Percentiles rank a stretch among this genome's conserved stretches.
phyloP scores from a whole-genome alignment of 2,888 invertebrate species.

The Morpho achilles region DNA sequence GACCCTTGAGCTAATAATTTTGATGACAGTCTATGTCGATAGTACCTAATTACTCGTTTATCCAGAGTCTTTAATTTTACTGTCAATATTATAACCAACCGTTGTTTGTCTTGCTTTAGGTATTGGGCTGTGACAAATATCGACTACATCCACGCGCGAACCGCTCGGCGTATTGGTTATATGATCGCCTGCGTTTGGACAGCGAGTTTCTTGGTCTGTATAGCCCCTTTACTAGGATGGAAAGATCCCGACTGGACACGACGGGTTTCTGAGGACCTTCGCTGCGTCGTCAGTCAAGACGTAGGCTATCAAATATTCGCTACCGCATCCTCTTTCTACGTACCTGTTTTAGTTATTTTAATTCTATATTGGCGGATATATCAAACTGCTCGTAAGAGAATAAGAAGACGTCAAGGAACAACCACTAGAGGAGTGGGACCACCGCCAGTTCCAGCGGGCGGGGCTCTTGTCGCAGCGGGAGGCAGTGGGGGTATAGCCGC shows the following conservation, averaged over 20 bases:
- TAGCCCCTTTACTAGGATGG: slow-evolving; percentile 93
- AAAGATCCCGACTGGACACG: slow-evolving; percentile 81
- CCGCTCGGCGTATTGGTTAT: slow-evolving; percentile 85
- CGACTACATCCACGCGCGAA: slow-evolving; percentile 92
- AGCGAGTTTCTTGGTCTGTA: slow-evolving; percentile 89
- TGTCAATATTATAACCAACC: neutral
- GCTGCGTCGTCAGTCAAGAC: slow-evolving; percentile 91
- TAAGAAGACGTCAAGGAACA: slow-evolving; percentile 83
- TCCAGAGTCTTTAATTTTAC: neutral
- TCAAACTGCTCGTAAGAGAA: slow-evolving; percentile 92
- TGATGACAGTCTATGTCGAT: neutral
- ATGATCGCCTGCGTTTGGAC: slow-evolving; percentile 93
- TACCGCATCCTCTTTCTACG: slow-evolving; percentile 93
- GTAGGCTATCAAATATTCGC: slow-evolving; percentile 92
- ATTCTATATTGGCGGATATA: slow-evolving; percentile 95
- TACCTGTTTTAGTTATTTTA: slow-evolving; percentile 92
- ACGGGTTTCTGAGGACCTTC: slow-evolving; percentile 80
- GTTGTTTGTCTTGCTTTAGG: slow-evolving; percentile 56
- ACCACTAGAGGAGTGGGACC: slow-evolving; percentile 70
- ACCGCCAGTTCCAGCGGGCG: slow-evolving; percentile 74
- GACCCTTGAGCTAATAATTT: slow-evolving; percentile 7
- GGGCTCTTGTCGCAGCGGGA: slow-evolving; percentile 83
- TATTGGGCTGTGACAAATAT: slow-evolving; percentile 96
- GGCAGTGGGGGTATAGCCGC: slow-evolving; percentile 86
- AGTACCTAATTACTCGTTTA: neutral